These are phyloP conservation scores for Lithobates sylvaticus DNA, from an alignment of 2,797 vertebrate genomes.

Conservation along the genomic window DNA sequence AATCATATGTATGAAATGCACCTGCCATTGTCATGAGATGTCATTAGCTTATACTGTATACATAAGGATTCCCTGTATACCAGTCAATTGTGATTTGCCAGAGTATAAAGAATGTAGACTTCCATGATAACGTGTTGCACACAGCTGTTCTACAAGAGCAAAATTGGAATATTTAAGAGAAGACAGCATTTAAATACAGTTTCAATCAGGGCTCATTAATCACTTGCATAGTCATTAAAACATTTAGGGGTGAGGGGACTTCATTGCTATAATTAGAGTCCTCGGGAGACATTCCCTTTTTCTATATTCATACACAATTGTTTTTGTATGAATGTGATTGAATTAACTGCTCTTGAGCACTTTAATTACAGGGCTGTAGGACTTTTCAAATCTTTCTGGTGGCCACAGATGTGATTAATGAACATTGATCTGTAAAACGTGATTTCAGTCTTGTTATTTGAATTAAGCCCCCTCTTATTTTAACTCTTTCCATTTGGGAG, in stretches of 20 bases:
- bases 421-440: conserved; percentile 49
- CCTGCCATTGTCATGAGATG: conserved; percentile 27
- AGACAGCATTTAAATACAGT: conserved; percentile 34
- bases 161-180: conserved; percentile 35
- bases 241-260: conserved; percentile 44
- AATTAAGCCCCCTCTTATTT: conserved; percentile 6
- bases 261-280: conserved; percentile 45
- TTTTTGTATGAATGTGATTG: conserved; percentile 55
- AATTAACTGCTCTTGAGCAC: conserved; percentile 54
- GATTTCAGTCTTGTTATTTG: conserved; percentile 44
- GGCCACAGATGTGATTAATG: conserved; percentile 60
- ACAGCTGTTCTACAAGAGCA: conserved; percentile 35
- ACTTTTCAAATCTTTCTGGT: conserved; percentile 46
- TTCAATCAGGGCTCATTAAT: conserved; percentile 55
- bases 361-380: conserved; percentile 55
- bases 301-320: conserved; percentile 50
- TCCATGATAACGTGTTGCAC: background rate
- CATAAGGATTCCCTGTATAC: background rate
- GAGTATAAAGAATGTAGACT: background rate
- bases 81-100: conserved; percentile 21
- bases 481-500: too few species aligned
- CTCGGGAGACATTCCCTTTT: conserved; percentile 27
- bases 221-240: conserved; percentile 46
- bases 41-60: background rate
- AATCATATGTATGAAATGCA: conserved; percentile 1